Percentiles rank a stretch among this genome's conserved stretches.
phyloP scores from a whole-genome alignment of 2,113 vertebrate species.

The Salvelinus namaycush region DNA sequence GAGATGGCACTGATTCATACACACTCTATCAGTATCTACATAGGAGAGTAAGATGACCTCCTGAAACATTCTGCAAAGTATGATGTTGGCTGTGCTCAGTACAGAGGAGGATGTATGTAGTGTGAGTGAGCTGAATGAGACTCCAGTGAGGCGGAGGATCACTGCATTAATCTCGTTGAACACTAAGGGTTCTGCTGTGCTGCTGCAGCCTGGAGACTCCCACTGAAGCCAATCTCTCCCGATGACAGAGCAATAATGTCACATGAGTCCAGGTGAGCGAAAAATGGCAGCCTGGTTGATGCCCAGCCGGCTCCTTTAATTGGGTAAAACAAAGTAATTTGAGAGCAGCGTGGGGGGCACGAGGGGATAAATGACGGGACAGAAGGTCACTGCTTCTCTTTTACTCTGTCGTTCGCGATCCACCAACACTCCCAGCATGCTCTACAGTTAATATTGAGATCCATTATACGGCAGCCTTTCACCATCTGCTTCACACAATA shows the following conservation, averaged over 20 bases:
- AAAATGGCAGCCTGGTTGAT: constrained; percentile 69
- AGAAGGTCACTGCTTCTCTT: constrained; percentile 78
- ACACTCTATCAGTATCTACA: too few relatives aligned
- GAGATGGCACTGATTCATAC: background rate
- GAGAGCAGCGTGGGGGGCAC: constrained; percentile 71
- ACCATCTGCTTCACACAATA: constrained; percentile 74
- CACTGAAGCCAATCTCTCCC: constrained; percentile 54
- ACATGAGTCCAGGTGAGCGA: constrained; percentile 67
- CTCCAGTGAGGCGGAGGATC: constrained; percentile 21
- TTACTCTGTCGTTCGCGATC: constrained; percentile 70
- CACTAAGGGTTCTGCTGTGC: constrained; percentile 53
- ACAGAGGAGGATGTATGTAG: background rate
- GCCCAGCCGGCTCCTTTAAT: constrained; percentile 78
- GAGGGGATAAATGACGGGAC: constrained; percentile 78
- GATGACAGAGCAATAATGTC: constrained; percentile 70
- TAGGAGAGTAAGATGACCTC: background rate
- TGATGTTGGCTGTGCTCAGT: too few relatives aligned
- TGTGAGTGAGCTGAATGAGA: constrained; percentile 30
- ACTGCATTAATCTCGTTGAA: constrained; percentile 56
- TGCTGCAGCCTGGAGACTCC: constrained; percentile 13
- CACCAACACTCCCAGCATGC: constrained; percentile 77
- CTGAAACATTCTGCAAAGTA: background rate
- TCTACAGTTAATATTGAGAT: constrained; percentile 76
- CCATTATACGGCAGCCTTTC: constrained; percentile 72
- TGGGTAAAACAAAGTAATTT: constrained; percentile 83